A percentile compares a stretch with the other conserved stretches of the same genome.
Evolutionary conservation across 2,888 invertebrate genomes (phyloP).

Genomic region (Ochropacha duplaris): DNA sequence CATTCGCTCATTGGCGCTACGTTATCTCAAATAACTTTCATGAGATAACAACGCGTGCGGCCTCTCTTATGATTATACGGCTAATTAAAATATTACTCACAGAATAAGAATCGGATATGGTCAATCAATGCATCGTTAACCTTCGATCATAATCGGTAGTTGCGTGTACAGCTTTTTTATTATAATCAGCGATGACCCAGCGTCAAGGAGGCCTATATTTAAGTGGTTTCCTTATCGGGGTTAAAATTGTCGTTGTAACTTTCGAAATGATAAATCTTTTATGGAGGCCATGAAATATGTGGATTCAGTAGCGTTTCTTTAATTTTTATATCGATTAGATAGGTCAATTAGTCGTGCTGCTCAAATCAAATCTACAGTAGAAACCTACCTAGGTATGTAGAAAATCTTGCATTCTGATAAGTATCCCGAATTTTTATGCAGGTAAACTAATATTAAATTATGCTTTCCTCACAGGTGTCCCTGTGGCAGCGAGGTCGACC

Average conservation of each 20-base stretch:
- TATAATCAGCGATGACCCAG: conserved; percentile 25
- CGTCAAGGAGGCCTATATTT: conserved; percentile 33
- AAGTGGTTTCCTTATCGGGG: conserved; percentile 52
- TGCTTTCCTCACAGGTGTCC: too few relatives aligned
- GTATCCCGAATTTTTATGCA: too few relatives aligned
- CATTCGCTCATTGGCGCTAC: not conserved
- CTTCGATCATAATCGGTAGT: conserved; percentile 22
- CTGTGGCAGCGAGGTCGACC: too few relatives aligned
- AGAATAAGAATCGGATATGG: conserved; percentile 40
- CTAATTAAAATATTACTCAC: conserved; percentile 16
- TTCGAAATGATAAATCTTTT: conserved; percentile 60
- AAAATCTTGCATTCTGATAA: too few relatives aligned
- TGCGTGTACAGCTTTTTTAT: conserved; percentile 16
- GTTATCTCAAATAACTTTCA: not conserved
- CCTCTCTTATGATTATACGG: conserved; percentile 19
- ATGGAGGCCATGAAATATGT: conserved; percentile 26
- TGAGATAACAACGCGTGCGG: not conserved
- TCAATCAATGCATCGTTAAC: conserved; percentile 41
- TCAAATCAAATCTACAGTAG: too few relatives aligned
- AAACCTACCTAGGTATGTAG: too few relatives aligned
- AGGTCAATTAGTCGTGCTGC: too few relatives aligned
- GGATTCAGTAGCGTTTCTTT: not conserved
- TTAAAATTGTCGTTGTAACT: conserved; percentile 46
- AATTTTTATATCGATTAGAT: too few relatives aligned
- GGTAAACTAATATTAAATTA: too few relatives aligned